Base-by-base conservation (phyloP, 2,888 invertebrate genomes). In the Apodemia mormo region DNA sequence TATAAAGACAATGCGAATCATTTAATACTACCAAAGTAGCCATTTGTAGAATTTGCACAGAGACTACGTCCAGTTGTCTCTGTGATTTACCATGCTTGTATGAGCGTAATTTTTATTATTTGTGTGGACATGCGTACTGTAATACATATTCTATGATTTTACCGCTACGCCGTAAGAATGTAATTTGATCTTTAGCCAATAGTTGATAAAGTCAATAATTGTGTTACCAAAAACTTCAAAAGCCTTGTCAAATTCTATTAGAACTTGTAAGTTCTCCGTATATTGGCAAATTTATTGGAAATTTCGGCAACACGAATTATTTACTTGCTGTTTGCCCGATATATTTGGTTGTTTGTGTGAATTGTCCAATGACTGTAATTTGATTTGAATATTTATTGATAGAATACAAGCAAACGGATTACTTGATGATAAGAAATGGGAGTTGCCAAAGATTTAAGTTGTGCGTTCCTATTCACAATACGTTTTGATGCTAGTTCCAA, bases 241-340 rank as follows among this genome's bases (percentile, higher is more conserved):
- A 54, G 54, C 54, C 54, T 54, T 54, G 22, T 8, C 54, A 54
- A 54, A 54, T 54, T 54, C 8, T n/a, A 54, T 54, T n/a, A 22
- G 54, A 22, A 54, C 54, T 54, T 54, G 54, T 54, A 54, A 54
- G 54, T 54, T 54, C 54, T 54, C 54, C 22, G 54, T 54, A 54
- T 54, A 54, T 54, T 22, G 54, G 54, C 54, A 54, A 14, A 22
- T 4, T 54, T 54, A 54, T 54, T 54, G 54, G 54, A 54, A 54
- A 54, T 54, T 54, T 54, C 8, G 54, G 7, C 22, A 22, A 22
- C 7, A 22, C n/a, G 52, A 54, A 22, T 54, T 22, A n/a, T 54
- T 54, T 54, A 8, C 7, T 22, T 54, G 54, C 22, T 22, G 22
- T 52, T 14, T 52, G 14, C 8, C 54, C n/a, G 52, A 6, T 52